phyloP scores from a whole-genome alignment of 2,797 vertebrate species.

The Cyclura pinguis region DNA sequence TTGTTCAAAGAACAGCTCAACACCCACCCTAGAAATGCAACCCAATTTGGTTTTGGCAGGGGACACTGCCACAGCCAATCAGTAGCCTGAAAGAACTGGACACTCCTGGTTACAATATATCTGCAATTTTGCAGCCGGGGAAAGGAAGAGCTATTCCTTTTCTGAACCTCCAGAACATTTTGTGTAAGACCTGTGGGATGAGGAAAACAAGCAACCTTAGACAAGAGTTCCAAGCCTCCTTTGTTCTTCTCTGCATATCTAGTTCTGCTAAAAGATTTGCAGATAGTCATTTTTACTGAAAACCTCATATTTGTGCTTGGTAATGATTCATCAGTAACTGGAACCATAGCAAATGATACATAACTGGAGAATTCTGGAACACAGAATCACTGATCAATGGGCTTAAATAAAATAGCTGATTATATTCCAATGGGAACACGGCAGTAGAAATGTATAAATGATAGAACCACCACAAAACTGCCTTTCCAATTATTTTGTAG shows the following conservation, averaged over 20 bases:
- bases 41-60: too few relatives aligned
- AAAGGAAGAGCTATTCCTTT: too few relatives aligned
- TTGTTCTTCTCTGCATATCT: neutral
- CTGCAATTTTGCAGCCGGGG: too few relatives aligned
- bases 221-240: neutral
- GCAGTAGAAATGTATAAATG: neutral
- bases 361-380: neutral
- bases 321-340: neutral
- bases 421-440: neutral
- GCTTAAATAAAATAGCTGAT: neutral
- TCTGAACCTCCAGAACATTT: too few relatives aligned
- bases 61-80: too few relatives aligned
- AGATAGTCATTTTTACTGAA: neutral
- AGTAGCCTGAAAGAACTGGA: too few relatives aligned
- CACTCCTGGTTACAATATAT: too few relatives aligned
- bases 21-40: too few relatives aligned
- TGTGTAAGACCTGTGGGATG: neutral
- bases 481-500: neutral
- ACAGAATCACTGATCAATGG: neutral
- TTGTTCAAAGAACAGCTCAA: too few relatives aligned
- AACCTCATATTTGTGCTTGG: neutral
- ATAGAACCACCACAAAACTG: neutral
- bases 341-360: neutral
- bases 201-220: neutral
- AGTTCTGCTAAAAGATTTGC: neutral